Evolutionary conservation across 1,140 invertebrate species (phyloP), one percentile per base, ranked within the genome.

Genomic region (Danaus melanippus): DNA sequence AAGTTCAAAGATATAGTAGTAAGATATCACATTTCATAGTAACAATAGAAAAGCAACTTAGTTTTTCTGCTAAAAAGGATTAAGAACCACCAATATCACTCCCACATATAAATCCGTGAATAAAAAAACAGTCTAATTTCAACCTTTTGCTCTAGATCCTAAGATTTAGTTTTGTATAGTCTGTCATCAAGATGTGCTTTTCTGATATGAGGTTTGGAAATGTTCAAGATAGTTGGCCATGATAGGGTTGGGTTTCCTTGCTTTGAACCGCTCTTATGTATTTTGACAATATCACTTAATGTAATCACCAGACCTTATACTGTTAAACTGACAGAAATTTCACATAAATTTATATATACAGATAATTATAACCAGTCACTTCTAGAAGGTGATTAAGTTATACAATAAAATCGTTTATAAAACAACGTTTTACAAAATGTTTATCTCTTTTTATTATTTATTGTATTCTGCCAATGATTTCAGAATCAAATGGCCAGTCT

Each of bases 31-130:
- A 69, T 71, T 60, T 66, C 62, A 69, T 67, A 66, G 67, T 67
- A 72, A 76, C 71, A 74, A 72, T 52, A 69, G 60, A 74, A 76
- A 76, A 74, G 73, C 65, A 71, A 65, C 64, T 65, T 55, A 58
- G 53, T 42, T 56, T 49, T 51, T 54, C 42, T 53, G 53, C 54
- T 63, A 56, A 66, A 63, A 66, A 58, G 64, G 64, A 63, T 62
- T 63, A 58, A 58, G 53, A 57, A 66, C 60, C 48, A 51, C 55
- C 43, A 47, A 44, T 55, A 54, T 50, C 39, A 44, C 55, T 39
- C 44, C 32, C 44, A 46, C 49, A 55, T 48, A 55, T 39, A 60
- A 55, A 60, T 45, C 42, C 47, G 41, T n/a, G 40, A 8, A 56
- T 50, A 52, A 56, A 56, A 46, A 44, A 3, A 6, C 45, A 17